Evolutionary conservation across 2,113 vertebrate species (phyloP).

Genomic region (Oenanthe oenanthe): DNA sequence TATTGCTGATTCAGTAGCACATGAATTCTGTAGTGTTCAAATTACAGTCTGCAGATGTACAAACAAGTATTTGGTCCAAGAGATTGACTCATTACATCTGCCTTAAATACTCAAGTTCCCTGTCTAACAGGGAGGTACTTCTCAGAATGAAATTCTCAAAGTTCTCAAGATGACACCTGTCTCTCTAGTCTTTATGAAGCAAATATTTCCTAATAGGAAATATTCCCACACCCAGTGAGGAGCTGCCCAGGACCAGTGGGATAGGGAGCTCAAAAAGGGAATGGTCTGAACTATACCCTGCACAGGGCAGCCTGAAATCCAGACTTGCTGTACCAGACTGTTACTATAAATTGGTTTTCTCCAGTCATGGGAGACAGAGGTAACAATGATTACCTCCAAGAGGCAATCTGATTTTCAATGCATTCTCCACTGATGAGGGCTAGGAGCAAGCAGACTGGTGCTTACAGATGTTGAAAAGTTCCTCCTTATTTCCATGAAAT

Average conservation of each 20-base stretch:
- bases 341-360: background rate
- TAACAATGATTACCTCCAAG: background rate
- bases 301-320: rapidly evolving
- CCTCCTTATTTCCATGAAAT: background rate
- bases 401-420: background rate
- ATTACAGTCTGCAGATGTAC: background rate
- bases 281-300: background rate
- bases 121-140: rapidly evolving
- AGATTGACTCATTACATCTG: background rate
- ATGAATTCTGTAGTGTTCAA: background rate
- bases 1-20: background rate
- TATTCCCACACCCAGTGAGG: background rate
- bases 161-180: background rate
- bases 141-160: background rate
- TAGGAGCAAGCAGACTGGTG: background rate
- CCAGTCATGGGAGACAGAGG: background rate
- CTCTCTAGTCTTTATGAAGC: background rate
- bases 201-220: background rate
- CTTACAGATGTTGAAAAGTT: background rate
- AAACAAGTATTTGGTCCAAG: background rate
- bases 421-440: background rate
- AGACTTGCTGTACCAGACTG: background rate
- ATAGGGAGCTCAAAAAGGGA: background rate
- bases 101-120: background rate
- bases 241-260: background rate